Percentiles rank a stretch among this genome's conserved stretches.
These are phyloP conservation scores for Embidobia sp. DNA, from an alignment of 2,888 invertebrate genomes.

Conservation along the genomic window DNA sequence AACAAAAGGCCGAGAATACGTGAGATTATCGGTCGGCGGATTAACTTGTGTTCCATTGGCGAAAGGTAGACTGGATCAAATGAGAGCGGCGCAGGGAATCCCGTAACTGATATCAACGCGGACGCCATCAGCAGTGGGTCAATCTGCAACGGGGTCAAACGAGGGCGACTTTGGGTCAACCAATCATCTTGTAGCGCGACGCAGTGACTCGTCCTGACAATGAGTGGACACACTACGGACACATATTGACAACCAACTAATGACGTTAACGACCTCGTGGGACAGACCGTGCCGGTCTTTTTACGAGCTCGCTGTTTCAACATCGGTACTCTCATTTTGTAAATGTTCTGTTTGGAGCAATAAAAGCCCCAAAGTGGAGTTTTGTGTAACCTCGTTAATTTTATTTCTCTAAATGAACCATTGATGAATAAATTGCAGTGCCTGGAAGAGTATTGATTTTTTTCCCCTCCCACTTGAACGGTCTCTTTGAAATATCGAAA, in stretches of 20 bases:
- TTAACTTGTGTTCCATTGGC: constrained; percentile 53
- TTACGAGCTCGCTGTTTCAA: too few species aligned
- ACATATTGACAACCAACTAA: constrained; percentile 25
- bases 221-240: constrained; percentile 20
- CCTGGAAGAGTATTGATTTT: too few species aligned
- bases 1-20: constrained; percentile 30
- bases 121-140: constrained; percentile 63
- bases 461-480: too few species aligned
- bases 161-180: constrained; percentile 62
- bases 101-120: constrained; percentile 55
- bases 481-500: too few species aligned
- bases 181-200: constrained; percentile 47
- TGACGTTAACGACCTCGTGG: constrained; percentile 18
- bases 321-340: too few species aligned
- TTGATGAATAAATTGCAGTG: too few species aligned
- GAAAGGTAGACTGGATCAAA: constrained; percentile 58
- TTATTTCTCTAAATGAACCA: too few species aligned
- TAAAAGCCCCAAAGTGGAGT: too few species aligned
- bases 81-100: constrained; percentile 56
- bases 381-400: too few species aligned
- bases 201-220: constrained; percentile 39
- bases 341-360: too few species aligned
- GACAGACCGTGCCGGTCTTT: neutral
- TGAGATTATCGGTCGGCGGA: constrained; percentile 33
- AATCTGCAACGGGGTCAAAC: constrained; percentile 63